Evolutionary conservation across 2,888 invertebrate species (phyloP), one percentile per base, ranked within the genome.

Genomic region (Ctena decussata): DNA sequence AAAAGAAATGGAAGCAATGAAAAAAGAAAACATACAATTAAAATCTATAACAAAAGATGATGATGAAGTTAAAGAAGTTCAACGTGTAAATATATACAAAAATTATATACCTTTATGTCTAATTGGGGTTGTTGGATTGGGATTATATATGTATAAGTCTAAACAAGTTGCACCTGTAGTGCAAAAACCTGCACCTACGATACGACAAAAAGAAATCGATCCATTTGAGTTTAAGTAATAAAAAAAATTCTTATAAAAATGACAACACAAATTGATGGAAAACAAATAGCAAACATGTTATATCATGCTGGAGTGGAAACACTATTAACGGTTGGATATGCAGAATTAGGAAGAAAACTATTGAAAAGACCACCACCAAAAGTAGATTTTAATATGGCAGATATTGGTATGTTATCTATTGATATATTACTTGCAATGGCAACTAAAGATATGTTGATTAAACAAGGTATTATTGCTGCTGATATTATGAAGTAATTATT

Each of bases 381-480:
- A 57, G 75, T 78, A 3, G 78, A 78, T 72, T 71, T 78, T 71
- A 83, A 83, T 60, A 79, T 79, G 79, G 76, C 60, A 30, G 83
- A 79, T 76, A 71, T 83, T 71, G 79, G 60, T 76, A 79, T 83
- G 71, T 76, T 83, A 35, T 41, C 75, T 0, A 15, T 83, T 37
- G 24, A 37, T 57, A 32, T 75, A 57, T 35, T 32, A 57, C n/a
- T 57, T 12, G 74, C 74, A 32, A 74, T 74, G 74, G 74, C 74
- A 6, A 74, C 74, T n/a, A 74, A 32, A 74, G 74, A 74, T 74
- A 74, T 74, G 74, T 49, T 74, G 41, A 44, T 44, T 72, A 72
- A 44, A 44, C 72, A 27, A 27, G 72, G 44, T 72, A 44, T 72
- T 24, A 44, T 44, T 24, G 27, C 46, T n/a, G 24, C 44, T 44